Base-by-base conservation (phyloP, 2,888 invertebrate genomes). In the Clepsis dumicolana region DNA sequence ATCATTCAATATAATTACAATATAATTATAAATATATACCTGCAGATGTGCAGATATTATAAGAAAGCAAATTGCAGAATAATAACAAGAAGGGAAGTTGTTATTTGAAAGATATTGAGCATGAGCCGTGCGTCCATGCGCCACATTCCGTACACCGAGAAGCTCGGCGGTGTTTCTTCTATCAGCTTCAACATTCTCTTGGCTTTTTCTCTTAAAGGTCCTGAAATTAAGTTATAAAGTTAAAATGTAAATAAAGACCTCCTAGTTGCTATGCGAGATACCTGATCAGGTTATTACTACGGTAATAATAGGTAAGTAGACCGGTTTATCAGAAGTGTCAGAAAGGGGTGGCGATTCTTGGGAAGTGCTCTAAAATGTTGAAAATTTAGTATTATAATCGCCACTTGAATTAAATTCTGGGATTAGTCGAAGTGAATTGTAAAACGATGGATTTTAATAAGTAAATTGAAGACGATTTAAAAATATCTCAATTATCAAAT, bases 111-210 rank as follows among this genome's bases (percentile, higher is more conserved):
- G 4, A 65, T n/a, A 21, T 59, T 35, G 7, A 59, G 57, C 18
- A 65, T 7, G 71, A 71, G 21, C 2, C 64, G 56, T 10, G 65
- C 73, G 2, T 73, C 61, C 62, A 75, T 35, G 0, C 65, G 52
- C 70, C 73, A 75, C 75, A 76, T 75, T 48, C 71, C 74, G 57
- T 74, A 74, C 5, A 76, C 66, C 0, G 73, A 74, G 44, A 74
- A 73, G 18, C 74, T 72, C 0, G 87, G 87, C 1, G 89, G 86
- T 1, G 77, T 80, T 48, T 87, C 84, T 61, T 89, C 84, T 59
- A 64, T 48, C 25, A 57, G 18, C 35, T 64, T 48, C 10, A 64
- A 14, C 48, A 64, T 64, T 44, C 44, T 54, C 44, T 64, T 64
- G 27, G 56, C 44, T 64, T 64, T 64, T 12, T 18, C 29, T 48